A percentile compares a stretch with the other conserved stretches of the same genome.
phyloP scores from a whole-genome alignment of 2,888 invertebrate genomes.

The Plemyria rubiginata region DNA sequence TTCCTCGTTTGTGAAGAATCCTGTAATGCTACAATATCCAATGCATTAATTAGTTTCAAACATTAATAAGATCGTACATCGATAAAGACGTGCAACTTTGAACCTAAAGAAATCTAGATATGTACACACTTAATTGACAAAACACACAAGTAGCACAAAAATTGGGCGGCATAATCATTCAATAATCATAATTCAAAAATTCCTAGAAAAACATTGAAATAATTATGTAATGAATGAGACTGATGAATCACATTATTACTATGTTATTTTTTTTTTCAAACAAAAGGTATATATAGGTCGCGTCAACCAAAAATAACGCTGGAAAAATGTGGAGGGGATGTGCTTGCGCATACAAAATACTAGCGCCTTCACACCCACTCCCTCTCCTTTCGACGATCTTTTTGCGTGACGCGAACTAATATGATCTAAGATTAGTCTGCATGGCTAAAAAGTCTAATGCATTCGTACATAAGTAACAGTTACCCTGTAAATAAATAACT shows the following conservation, averaged over 20 bases:
- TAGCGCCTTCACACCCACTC: too few species aligned
- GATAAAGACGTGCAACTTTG: conserved; percentile 43
- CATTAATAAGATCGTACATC: conserved; percentile 6
- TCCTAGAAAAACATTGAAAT: too few species aligned
- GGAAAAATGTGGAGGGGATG: too few species aligned
- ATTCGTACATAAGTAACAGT: conserved; percentile 11
- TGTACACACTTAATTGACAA: conserved; percentile 63
- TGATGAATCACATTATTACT: neutral
- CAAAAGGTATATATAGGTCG: neutral
- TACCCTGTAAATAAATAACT: conserved; percentile 38
- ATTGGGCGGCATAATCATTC: conserved; percentile 42
- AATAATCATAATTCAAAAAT: too few species aligned
- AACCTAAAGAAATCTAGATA: conserved; percentile 50
- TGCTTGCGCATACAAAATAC: too few species aligned
- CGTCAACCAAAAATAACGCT: too few species aligned
- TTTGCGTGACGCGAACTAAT: too few species aligned
- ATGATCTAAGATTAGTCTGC: too few species aligned
- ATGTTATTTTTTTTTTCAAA: neutral
- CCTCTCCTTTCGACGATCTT: too few species aligned
- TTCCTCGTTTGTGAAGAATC: conserved; percentile 7
- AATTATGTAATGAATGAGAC: too few species aligned
- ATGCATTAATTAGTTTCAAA: conserved; percentile 16
- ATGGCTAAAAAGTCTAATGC: neutral
- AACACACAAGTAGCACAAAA: conserved; percentile 37
- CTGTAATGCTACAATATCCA: conserved; percentile 15